Evolutionary conservation across 2,113 vertebrate species (phyloP), one percentile per base, ranked within the genome.

Genomic region (Aythya baeri): DNA sequence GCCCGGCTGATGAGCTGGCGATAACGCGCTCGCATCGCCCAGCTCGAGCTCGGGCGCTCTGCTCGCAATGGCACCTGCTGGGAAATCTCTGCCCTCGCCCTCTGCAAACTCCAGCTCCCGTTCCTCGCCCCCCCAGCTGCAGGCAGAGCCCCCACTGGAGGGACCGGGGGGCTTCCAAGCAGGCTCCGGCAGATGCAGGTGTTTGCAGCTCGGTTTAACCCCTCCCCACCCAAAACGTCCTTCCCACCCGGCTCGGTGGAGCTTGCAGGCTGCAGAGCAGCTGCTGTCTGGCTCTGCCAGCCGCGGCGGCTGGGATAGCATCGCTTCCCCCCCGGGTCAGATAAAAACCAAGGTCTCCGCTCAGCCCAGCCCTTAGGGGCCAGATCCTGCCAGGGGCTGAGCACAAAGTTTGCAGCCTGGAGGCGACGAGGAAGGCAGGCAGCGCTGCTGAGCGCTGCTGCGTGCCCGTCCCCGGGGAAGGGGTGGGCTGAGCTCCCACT

Each of bases 161-260:
- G 46, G 18, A 17, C 20, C 44, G 7, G 61, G 17, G 49, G 12
- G 34, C 43, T 80, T 44, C 7, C 59, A 59, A 89, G 77, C 83
- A 44, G 34, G 26, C 26, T 58, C 50, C 54, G 85, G 18, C 54
- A 75, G 76, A 50, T 93, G 94, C 89, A 95, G 93, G 94, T 94
- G 87, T 88, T 94, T 95, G 96, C 94, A 86, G 93, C 3, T 65
- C 70, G 79, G 75, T 80, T 96, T 96, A 95, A 96, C 96, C 95
- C 92, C 73, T 92, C 59, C 89, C 46, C 72, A 70, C 67, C 86
- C 91, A 71, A 83, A 86, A 74, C 4, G 84, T 94, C 96, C 95
- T 94, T 96, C 72, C 89, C 85, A 66, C 34, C 57, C 84, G 17
- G 88, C 85, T 61, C 13, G 1, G 34, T 38, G 84, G 61, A 96